These are phyloP conservation scores for Microctonus hyperodae DNA, from an alignment of 2,888 invertebrate species.

Conservation along the genomic window DNA sequence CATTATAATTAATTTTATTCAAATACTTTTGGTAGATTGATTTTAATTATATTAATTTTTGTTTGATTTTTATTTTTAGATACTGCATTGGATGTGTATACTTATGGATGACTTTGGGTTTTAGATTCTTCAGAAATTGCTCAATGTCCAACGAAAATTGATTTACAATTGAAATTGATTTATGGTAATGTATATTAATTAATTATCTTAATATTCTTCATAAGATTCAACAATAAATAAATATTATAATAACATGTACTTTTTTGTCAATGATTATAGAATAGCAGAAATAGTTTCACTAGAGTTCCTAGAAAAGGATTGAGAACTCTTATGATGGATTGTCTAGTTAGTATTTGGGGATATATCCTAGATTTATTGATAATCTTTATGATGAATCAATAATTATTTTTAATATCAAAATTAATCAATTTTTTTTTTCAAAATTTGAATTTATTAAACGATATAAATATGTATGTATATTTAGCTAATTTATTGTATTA, in stretches of 20 bases:
- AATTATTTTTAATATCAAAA: constrained; percentile 45
- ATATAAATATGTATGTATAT: too few relatives aligned
- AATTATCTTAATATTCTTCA: not conserved
- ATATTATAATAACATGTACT: not conserved
- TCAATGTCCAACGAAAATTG: constrained; percentile 54
- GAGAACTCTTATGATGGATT: constrained; percentile 56
- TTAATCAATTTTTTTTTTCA: not conserved
- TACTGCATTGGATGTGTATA: constrained; percentile 60
- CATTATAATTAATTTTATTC: too few relatives aligned
- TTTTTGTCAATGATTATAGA: constrained; percentile 32
- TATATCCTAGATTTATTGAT: constrained; percentile 60
- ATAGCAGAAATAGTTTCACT: constrained; percentile 42
- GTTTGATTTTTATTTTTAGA: constrained; percentile 23
- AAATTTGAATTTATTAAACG: not conserved
- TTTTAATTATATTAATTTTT: not conserved
- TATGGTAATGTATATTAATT: too few relatives aligned
- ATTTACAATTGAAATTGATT: too few relatives aligned
- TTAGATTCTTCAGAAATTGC: constrained; percentile 59
- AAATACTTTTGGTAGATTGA: too few relatives aligned
- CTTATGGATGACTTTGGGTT: constrained; percentile 62
- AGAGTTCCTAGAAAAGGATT: constrained; percentile 48
- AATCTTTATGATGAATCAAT: constrained; percentile 53
- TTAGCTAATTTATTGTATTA: too few relatives aligned
- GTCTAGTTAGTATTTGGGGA: constrained; percentile 43
- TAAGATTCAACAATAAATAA: not conserved